Conservation (phyloP, 2,888 invertebrate genomes). For the Liposcelis brunnea region DNA sequence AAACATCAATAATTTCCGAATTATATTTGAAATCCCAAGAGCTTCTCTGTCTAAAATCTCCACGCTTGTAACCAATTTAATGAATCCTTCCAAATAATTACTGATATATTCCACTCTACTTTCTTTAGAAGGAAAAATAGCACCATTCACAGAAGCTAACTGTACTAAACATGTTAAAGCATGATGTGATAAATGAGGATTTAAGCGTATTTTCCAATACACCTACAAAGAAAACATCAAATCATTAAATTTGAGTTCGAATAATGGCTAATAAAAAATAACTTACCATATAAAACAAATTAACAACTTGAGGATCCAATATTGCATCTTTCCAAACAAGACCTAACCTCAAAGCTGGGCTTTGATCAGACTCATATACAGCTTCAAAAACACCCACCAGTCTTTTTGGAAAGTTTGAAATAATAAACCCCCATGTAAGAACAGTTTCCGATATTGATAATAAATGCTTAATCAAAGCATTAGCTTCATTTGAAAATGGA, state of each 20-base stretch:
- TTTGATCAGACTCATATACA: constrained; percentile 47
- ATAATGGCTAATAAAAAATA: background rate
- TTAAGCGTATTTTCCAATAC: constrained; percentile 63
- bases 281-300: constrained; percentile 56
- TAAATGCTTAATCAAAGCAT: constrained; percentile 46
- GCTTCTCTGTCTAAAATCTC: constrained; percentile 46
- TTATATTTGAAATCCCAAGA: constrained; percentile 45
- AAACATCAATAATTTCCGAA: constrained; percentile 41
- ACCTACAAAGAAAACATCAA: constrained; percentile 25
- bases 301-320: constrained; percentile 50
- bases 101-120: constrained; percentile 36
- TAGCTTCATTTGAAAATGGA: constrained; percentile 31
- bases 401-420: constrained; percentile 44
- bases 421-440: constrained; percentile 66
- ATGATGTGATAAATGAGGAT: constrained; percentile 56
- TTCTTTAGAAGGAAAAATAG: constrained; percentile 31
- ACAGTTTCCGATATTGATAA: constrained; percentile 63
- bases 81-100: constrained; percentile 39
- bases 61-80: constrained; percentile 39
- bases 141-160: constrained; percentile 49
- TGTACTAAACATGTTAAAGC: constrained; percentile 70
- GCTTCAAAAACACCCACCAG: constrained; percentile 53
- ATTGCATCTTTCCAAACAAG: constrained; percentile 59
- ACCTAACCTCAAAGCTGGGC: constrained; percentile 35
- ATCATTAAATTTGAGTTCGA: constrained; percentile 6